Conservation (phyloP, 2,888 invertebrate genomes). For the Anthophora plumipes region DNA sequence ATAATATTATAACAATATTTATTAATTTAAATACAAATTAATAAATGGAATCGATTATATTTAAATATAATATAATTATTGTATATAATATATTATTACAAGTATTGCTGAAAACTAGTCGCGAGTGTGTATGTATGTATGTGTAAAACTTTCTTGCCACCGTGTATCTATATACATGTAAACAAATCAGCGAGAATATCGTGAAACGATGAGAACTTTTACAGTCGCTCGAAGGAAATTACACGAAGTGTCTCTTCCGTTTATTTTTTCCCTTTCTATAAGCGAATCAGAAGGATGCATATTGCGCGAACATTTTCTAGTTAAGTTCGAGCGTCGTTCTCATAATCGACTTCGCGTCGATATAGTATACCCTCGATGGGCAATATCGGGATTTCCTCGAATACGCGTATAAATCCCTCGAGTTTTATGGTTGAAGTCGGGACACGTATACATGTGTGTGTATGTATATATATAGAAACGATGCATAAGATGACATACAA, state of each 20-base stretch:
- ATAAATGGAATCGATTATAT: no score
- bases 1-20: no score
- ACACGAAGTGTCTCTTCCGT: slow-evolving; percentile 9
- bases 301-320: slow-evolving; percentile 45
- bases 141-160: not conserved
- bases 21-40: no score
- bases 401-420: slow-evolving; percentile 28
- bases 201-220: slow-evolving; percentile 5
- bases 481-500: slow-evolving; percentile 36
- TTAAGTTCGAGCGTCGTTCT: slow-evolving; percentile 35
- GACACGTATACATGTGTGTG: not conserved
- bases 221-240: not conserved
- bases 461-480: not conserved
- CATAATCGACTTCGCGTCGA: slow-evolving; percentile 28
- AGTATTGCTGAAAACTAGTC: no score
- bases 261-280: not conserved
- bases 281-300: slow-evolving; percentile 12
- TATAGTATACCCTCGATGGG: not conserved
- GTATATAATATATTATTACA: no score
- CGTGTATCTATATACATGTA: not conserved
- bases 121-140: no score
- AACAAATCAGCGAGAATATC: slow-evolving; percentile 22
- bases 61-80: no score
- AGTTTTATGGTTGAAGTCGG: slow-evolving; percentile 31
- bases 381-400: slow-evolving; percentile 43